A percentile compares a stretch with the other conserved stretches of the same genome.
Conservation (phyloP, 2,113 vertebrate species). For the Orcinus orca region DNA sequence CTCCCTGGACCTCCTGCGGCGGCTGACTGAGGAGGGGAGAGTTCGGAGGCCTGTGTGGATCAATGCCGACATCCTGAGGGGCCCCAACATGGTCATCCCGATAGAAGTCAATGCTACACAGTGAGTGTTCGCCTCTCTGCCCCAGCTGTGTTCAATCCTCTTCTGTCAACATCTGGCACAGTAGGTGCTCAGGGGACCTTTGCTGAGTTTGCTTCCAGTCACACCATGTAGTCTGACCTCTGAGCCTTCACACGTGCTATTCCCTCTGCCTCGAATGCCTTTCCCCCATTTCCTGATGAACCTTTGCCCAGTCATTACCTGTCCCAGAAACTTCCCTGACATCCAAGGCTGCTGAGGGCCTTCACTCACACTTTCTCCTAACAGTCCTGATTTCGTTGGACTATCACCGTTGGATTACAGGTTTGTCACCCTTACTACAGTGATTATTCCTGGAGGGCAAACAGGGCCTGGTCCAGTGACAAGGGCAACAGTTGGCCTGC, state of each 20-base stretch:
- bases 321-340: neutral
- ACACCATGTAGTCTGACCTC: neutral
- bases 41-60: slow-evolving; percentile 85
- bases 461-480: neutral
- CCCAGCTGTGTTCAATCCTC: neutral
- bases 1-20: slow-evolving; percentile 79
- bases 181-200: neutral
- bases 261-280: neutral
- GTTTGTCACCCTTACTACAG: neutral
- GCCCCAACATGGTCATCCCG: slow-evolving; percentile 85
- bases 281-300: neutral
- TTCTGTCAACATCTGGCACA: neutral
- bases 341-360: neutral
- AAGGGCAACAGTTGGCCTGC: neutral
- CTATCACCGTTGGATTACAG: neutral
- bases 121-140: slow-evolving; percentile 62
- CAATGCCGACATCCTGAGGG: slow-evolving; percentile 85
- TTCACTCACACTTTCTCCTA: neutral
- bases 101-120: slow-evolving; percentile 80
- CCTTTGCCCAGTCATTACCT: neutral
- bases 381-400: neutral
- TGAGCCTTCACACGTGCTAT: neutral
- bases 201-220: neutral
- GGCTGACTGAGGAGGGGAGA: slow-evolving; percentile 65
- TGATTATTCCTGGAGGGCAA: neutral